Percentiles rank a stretch among this genome's conserved stretches.
These are phyloP conservation scores for Macrophya alboannulata DNA, from an alignment of 2,888 invertebrate genomes.

Conservation along the genomic window DNA sequence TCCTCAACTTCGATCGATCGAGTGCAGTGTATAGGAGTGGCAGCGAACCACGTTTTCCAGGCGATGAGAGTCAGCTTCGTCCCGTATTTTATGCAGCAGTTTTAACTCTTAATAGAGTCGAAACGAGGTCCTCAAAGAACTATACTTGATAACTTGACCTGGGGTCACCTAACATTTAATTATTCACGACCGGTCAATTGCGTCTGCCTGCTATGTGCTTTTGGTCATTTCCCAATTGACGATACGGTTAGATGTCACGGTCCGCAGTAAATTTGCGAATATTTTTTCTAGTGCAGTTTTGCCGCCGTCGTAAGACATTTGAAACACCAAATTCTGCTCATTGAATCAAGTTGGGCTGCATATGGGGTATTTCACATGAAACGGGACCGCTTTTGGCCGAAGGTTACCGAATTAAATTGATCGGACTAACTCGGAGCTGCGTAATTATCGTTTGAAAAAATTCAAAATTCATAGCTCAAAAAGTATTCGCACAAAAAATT, in stretches of 20 bases:
- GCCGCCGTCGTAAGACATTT: not conserved
- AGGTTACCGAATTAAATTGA: no score
- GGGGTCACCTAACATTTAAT: slow-evolving; percentile 42
- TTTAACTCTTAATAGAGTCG: not conserved
- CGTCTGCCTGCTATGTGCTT: not conserved
- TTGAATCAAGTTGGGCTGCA: not conserved
- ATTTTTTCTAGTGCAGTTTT: not conserved
- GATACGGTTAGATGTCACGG: not conserved
- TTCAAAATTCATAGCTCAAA: no score
- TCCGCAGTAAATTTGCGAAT: not conserved
- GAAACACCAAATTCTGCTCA: not conserved
- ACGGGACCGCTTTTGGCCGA: no score
- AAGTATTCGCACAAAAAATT: no score
- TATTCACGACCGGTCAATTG: slow-evolving; percentile 49
- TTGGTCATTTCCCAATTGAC: slow-evolving; percentile 11
- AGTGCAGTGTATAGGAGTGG: no score
- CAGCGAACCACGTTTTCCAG: no score
- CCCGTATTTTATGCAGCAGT: not conserved
- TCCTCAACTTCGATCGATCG: no score
- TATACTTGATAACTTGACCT: slow-evolving; percentile 38
- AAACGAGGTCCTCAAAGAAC: slow-evolving; percentile 34
- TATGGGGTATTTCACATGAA: not conserved
- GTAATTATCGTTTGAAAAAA: no score
- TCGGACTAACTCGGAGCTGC: no score
- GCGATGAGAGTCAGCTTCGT: not conserved